Conservation (phyloP, 2,797 vertebrate species). For the Myotis pilosus region DNA sequence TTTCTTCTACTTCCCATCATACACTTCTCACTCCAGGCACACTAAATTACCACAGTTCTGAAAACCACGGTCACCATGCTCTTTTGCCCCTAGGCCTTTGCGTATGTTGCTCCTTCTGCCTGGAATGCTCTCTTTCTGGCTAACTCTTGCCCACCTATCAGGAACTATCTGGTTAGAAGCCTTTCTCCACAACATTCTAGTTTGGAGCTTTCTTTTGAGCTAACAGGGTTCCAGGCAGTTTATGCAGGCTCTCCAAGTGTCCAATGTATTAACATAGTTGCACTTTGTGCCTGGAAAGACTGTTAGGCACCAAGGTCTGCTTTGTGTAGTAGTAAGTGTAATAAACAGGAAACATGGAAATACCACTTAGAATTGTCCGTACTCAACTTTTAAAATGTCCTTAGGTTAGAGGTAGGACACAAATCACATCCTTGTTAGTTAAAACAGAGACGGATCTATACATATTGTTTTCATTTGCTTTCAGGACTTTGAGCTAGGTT, state of each 20-base stretch:
- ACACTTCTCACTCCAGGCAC: background rate
- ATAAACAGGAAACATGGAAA: conserved; percentile 3
- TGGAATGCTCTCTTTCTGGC: background rate
- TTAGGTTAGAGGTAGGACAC: background rate
- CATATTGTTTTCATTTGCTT: conserved; percentile 6
- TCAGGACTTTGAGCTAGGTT: background rate
- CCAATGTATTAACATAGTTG: background rate
- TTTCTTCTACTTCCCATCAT: background rate
- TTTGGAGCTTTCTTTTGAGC: background rate
- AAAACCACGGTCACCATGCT: background rate
- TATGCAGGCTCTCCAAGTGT: background rate
- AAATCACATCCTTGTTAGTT: background rate
- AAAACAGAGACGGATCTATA: background rate
- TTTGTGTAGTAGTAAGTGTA: background rate
- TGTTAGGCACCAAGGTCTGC: background rate
- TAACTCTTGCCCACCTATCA: background rate
- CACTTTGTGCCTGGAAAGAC: background rate
- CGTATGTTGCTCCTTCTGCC: background rate
- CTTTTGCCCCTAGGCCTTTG: background rate
- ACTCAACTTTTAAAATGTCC: background rate
- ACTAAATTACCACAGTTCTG: background rate
- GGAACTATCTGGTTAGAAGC: background rate
- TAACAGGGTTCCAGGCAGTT: background rate
- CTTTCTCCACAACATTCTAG: background rate
- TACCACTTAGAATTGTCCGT: background rate